phyloP scores from a whole-genome alignment of 1,140 invertebrate genomes.

The Spodoptera frugiperda region DNA sequence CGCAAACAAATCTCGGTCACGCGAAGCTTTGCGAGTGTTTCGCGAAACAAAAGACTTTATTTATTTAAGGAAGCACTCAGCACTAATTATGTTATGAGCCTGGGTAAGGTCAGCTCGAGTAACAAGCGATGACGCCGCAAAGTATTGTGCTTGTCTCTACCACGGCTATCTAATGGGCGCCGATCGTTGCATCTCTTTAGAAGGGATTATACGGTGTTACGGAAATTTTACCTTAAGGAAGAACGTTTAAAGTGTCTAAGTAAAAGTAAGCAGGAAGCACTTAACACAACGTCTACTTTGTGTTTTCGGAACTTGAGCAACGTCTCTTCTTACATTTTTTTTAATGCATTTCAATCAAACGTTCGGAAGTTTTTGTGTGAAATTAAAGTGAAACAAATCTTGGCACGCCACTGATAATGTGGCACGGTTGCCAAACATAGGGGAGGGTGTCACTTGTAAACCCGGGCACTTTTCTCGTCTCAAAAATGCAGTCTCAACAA shows the following conservation, averaged over 20 bases:
- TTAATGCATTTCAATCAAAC: not conserved
- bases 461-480: constrained; percentile 31
- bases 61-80: constrained; percentile 71
- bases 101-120: constrained; percentile 26
- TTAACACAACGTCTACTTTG: not conserved
- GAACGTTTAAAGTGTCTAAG: constrained; percentile 19
- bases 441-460: not conserved
- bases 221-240: constrained; percentile 26
- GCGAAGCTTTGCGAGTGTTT: constrained; percentile 55
- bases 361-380: not conserved
- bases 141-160: not conserved
- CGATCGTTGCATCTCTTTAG: constrained; percentile 35
- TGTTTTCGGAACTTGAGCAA: not conserved
- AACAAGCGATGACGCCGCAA: constrained; percentile 45
- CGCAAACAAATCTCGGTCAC: constrained; percentile 52
- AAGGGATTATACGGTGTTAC: constrained; percentile 27
- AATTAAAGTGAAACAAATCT: constrained; percentile 23
- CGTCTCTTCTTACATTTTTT: not conserved
- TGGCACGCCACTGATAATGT: not conserved
- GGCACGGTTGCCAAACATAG: not conserved
- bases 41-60: constrained; percentile 66
- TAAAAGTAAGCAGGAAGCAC: not conserved
- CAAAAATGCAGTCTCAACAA: constrained; percentile 61
- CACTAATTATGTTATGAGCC: constrained; percentile 69
- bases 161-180: not conserved